Conservation (phyloP, 2,888 invertebrate species). For the Lagria hirta region DNA sequence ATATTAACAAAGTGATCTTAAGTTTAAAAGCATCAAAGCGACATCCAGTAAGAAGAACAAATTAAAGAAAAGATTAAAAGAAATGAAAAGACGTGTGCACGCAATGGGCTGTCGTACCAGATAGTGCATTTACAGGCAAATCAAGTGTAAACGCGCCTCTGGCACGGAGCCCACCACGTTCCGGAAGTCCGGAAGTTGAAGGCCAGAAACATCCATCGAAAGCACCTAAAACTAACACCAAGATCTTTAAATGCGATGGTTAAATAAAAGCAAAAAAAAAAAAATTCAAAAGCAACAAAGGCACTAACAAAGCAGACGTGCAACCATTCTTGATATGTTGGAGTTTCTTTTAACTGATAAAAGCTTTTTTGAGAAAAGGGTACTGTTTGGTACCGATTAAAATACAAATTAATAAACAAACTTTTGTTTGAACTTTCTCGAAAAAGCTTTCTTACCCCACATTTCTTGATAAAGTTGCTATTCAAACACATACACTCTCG, state of each 20-base stretch:
- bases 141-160: conserved; percentile 95
- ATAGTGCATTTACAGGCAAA: conserved; percentile 96
- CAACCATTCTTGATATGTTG: too few species aligned
- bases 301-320: conserved; percentile 5
- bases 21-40: too few species aligned
- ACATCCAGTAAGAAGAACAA: too few species aligned
- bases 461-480: too few species aligned
- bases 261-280: conserved; percentile 7
- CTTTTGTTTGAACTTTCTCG: too few species aligned
- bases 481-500: conserved; percentile 24
- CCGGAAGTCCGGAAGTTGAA: conserved; percentile 27
- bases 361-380: background rate
- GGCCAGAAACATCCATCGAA: conserved; percentile 31
- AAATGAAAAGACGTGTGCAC: conserved; percentile 53
- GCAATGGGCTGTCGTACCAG: conserved; percentile 96
- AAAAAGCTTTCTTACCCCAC: too few species aligned
- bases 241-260: conserved; percentile 2
- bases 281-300: conserved; percentile 8
- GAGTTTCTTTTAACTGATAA: background rate
- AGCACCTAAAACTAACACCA: conserved; percentile 37
- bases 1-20: too few species aligned
- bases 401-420: too few species aligned
- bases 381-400: too few species aligned
- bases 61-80: conserved; percentile 28
- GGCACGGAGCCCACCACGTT: conserved; percentile 83